phyloP scores from a whole-genome alignment of 2,113 vertebrate genomes.

The Neolamprologus modestus region DNA sequence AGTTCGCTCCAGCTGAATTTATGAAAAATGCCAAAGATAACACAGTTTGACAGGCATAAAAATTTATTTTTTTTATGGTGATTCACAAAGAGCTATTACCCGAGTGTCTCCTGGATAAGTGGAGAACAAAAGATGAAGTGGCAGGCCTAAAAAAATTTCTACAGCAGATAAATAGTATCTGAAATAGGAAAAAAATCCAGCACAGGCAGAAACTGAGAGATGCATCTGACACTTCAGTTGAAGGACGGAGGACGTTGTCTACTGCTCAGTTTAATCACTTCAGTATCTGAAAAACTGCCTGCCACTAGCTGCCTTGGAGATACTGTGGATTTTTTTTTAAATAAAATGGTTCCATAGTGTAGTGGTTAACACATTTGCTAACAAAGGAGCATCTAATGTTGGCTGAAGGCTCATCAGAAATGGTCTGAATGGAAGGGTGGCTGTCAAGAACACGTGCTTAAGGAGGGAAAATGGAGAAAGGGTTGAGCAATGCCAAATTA shows the following conservation, averaged over 20 bases:
- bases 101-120: neutral
- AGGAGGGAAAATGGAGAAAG: neutral
- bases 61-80: fast-evolving
- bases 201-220: neutral
- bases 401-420: neutral
- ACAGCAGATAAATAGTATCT: neutral
- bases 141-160: neutral
- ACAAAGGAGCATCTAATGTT: neutral
- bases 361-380: neutral
- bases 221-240: neutral
- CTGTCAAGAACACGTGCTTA: neutral
- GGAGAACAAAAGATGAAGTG: neutral
- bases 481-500: neutral
- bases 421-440: neutral
- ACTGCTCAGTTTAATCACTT: neutral
- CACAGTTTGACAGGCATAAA: neutral
- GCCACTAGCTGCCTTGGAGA: neutral
- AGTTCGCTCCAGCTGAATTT: neutral
- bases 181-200: neutral
- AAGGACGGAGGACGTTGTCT: neutral
- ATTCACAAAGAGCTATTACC: neutral
- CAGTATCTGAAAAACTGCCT: neutral
- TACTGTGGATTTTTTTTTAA: neutral
- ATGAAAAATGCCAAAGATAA: neutral
- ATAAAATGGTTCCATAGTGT: neutral